These are phyloP conservation scores for Pyrrhia umbra DNA, from an alignment of 2,888 invertebrate genomes.

Conservation along the genomic window DNA sequence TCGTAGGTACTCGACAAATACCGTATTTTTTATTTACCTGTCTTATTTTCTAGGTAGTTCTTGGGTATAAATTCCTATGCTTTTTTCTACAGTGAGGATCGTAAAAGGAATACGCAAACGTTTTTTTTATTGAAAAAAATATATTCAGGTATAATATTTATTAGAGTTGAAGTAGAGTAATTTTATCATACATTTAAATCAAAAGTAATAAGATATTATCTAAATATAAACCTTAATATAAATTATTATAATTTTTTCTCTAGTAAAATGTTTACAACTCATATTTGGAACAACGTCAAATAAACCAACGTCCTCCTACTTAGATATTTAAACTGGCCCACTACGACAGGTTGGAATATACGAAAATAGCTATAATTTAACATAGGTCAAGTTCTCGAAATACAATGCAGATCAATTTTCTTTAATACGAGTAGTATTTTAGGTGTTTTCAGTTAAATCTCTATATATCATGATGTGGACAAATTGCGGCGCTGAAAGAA, in stretches of 20 bases:
- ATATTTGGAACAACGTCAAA: neutral
- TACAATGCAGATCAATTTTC: slow-evolving; percentile 4
- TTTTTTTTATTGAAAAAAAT: too few relatives aligned
- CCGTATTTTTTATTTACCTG: slow-evolving; percentile 10
- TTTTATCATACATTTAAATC: too few relatives aligned
- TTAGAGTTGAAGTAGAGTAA: too few relatives aligned
- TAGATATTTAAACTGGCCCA: neutral
- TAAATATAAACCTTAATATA: too few relatives aligned
- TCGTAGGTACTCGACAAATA: slow-evolving; percentile 22
- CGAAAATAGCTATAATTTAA: slow-evolving; percentile 29
- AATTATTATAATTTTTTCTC: too few relatives aligned
- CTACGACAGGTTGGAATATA: neutral
- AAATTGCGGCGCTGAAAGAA: slow-evolving; percentile 34
- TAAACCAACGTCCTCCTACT: neutral
- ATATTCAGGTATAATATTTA: too few relatives aligned
- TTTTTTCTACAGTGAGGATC: too few relatives aligned
- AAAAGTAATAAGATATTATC: too few relatives aligned
- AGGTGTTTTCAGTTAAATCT: neutral
- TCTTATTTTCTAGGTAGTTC: slow-evolving; percentile 28
- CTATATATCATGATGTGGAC: slow-evolving; percentile 17
- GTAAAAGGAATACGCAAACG: neutral
- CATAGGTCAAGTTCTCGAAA: slow-evolving; percentile 13
- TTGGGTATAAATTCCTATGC: too few relatives aligned
- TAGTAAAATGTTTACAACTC: too few relatives aligned
- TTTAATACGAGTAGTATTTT: neutral